Conservation (phyloP, 2,888 invertebrate genomes). For the Hetaerina titia region DNA sequence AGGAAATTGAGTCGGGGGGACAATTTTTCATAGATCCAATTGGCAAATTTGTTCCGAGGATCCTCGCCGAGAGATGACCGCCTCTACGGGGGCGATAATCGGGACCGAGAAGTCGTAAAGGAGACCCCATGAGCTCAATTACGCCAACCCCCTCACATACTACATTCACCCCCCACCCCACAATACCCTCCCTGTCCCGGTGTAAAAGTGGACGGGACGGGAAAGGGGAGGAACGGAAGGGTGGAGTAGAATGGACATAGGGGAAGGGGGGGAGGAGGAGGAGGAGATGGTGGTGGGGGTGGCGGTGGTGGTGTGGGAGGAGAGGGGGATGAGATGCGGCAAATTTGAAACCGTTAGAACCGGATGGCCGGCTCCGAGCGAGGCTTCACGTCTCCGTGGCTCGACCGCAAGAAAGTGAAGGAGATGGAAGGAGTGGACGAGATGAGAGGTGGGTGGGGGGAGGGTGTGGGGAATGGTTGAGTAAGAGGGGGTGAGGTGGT, state of each 20-base stretch:
- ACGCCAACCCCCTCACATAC: neutral
- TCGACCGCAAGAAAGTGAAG: slow-evolving; percentile 18
- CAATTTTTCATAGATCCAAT: neutral
- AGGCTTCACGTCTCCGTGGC: slow-evolving; percentile 24
- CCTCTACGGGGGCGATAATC: neutral
- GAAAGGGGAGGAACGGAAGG: neutral
- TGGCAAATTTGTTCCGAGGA: neutral
- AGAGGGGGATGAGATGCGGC: neutral
- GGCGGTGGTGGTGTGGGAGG: neutral
- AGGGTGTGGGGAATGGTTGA: neutral
- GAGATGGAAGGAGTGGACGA: neutral
- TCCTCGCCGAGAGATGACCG: neutral
- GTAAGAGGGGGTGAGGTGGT: neutral
- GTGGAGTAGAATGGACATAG: neutral
- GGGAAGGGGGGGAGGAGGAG: neutral
- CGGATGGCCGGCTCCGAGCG: neutral
- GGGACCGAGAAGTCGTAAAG: slow-evolving; percentile 4
- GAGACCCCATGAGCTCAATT: neutral
- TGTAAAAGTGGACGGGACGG: no score
- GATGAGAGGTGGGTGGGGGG: neutral
- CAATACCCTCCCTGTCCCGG: neutral
- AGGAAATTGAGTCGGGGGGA: neutral
- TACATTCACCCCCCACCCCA: no score
- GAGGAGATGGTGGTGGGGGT: neutral
- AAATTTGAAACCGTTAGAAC: slow-evolving; percentile 59